These are phyloP conservation scores for Pachycephala philippinensis DNA, from an alignment of 2,113 vertebrate species.

Conservation along the genomic window DNA sequence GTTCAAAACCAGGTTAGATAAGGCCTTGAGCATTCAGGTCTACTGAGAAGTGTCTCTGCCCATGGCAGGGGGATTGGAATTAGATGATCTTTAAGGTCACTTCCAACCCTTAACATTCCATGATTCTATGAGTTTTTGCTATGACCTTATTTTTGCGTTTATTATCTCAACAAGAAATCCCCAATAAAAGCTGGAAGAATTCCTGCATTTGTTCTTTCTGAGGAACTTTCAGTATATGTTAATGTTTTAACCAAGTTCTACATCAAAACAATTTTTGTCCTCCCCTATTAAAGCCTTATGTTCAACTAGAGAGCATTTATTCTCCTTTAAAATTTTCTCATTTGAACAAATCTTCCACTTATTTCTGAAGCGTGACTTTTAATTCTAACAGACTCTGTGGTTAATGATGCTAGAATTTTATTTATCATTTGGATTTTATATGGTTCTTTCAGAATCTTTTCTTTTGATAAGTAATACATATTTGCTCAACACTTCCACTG, in stretches of 20 bases:
- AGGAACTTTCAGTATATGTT: neutral
- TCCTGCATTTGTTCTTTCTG: neutral
- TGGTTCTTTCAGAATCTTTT: neutral
- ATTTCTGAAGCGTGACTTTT: neutral
- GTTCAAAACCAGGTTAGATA: neutral
- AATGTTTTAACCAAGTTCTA: neutral
- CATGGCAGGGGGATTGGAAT: neutral
- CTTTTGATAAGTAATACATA: neutral
- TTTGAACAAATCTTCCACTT: neutral
- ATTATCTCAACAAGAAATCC: neutral
- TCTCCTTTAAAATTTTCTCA: neutral
- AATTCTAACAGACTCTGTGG: neutral
- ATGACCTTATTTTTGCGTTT: neutral
- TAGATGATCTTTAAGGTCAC: neutral
- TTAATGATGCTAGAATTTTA: neutral
- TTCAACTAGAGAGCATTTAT: neutral
- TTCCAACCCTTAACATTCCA: neutral
- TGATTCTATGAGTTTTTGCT: neutral
- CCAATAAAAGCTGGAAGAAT: neutral
- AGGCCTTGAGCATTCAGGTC: neutral
- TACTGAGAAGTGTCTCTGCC: neutral
- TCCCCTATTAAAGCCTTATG: neutral
- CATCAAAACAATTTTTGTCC: neutral
- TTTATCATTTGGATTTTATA: neutral
- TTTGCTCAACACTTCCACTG: neutral